Conservation (phyloP, 2,888 invertebrate genomes). For the Hirudinaria manillensis region DNA sequence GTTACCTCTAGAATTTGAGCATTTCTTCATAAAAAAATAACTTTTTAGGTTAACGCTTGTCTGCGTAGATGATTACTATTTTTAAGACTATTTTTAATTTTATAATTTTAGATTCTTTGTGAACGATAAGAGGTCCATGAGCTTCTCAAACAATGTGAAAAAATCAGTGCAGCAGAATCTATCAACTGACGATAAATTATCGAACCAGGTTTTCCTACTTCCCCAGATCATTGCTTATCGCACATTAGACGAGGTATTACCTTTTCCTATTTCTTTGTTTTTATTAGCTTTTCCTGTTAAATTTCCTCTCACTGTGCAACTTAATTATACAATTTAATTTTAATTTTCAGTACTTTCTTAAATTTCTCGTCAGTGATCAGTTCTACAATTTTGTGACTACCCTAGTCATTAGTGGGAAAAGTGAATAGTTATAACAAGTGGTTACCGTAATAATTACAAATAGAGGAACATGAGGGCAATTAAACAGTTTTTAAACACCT, state of each 20-base stretch:
- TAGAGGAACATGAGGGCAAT: too few species aligned
- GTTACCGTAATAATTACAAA: too few species aligned
- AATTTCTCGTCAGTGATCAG: constrained; percentile 23
- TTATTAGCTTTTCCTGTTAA: not conserved
- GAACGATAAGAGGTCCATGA: constrained; percentile 13
- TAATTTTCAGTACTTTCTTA: constrained; percentile 24
- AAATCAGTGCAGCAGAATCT: not conserved
- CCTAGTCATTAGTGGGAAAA: constrained; percentile 28
- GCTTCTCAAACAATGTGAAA: constrained; percentile 4
- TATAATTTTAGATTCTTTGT: not conserved
- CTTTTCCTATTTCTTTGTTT: not conserved
- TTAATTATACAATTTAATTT: not conserved
- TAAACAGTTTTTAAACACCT: too few species aligned
- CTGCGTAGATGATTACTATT: too few species aligned
- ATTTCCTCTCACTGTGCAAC: not conserved
- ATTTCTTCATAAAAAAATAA: not conserved
- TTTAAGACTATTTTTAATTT: not conserved
- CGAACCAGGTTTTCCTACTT: not conserved
- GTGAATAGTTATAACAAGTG: too few species aligned
- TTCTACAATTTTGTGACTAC: constrained; percentile 29
- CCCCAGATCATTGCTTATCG: constrained; percentile 13
- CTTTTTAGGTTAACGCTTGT: not conserved
- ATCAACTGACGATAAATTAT: not conserved
- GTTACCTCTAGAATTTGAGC: not conserved
- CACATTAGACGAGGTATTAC: constrained; percentile 20